These are phyloP conservation scores for Gymnodraco acuticeps DNA, from an alignment of 2,797 vertebrate genomes.

Conservation along the genomic window DNA sequence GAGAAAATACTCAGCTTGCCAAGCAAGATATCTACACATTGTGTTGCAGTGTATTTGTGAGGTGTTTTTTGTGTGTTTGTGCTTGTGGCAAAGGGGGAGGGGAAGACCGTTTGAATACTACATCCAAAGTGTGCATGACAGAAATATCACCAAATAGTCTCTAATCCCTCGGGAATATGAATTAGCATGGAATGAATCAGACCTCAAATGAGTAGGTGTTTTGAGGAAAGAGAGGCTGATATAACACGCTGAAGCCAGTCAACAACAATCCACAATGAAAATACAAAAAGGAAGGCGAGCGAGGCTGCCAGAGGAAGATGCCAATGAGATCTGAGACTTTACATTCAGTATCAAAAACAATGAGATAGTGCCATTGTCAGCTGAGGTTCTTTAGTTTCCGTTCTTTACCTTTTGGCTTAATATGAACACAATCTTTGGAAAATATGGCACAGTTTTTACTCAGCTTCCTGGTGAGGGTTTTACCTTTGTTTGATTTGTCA, in stretches of 20 bases:
- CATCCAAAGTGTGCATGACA: slow-evolving; percentile 81
- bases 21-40: slow-evolving; percentile 51
- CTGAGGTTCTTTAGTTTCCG: slow-evolving; percentile 64
- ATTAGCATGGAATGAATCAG: slow-evolving; percentile 84
- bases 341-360: slow-evolving; percentile 79
- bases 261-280: slow-evolving; percentile 84
- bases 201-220: slow-evolving; percentile 85
- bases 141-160: slow-evolving; percentile 85
- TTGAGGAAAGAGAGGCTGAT: slow-evolving; percentile 82
- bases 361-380: slow-evolving; percentile 70
- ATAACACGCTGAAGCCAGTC: slow-evolving; percentile 75
- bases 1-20: slow-evolving; percentile 60
- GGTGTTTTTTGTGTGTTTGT: slow-evolving; percentile 56
- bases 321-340: slow-evolving; percentile 81
- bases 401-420: slow-evolving; percentile 78
- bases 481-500: slow-evolving; percentile 64
- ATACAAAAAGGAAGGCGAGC: slow-evolving; percentile 74
- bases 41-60: slow-evolving; percentile 51
- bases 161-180: slow-evolving; percentile 85
- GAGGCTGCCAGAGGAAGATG: slow-evolving; percentile 80
- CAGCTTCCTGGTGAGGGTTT: slow-evolving; percentile 51
- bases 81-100: slow-evolving; percentile 74
- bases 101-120: slow-evolving; percentile 76
- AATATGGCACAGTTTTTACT: slow-evolving; percentile 57
- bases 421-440: slow-evolving; percentile 60